Evolutionary conservation across 2,888 invertebrate species (phyloP), one percentile per base, ranked within the genome.

Genomic region (Melipona beecheii): DNA sequence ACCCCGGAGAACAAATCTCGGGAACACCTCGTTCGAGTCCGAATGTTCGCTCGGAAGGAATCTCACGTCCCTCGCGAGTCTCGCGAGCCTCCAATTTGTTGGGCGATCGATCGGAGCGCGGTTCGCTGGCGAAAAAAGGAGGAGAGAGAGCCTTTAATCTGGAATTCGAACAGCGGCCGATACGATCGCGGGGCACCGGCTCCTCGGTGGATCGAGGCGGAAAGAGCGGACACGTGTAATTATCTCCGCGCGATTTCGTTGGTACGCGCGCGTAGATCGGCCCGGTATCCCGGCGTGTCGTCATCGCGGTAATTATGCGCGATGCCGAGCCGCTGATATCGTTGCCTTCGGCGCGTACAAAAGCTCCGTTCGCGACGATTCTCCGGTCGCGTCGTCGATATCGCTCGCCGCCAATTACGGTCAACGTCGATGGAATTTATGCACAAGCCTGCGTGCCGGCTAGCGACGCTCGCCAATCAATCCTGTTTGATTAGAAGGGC

Each of bases 361-460:
- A 80, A 83, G 74, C 64, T 56, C 36, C n/a, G 36, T 58, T 43
- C 69, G 56, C 68, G 50, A n/a, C n/a, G n/a, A 36, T 90, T 84
- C 86, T 75, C 68, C 13, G 36, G 21, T 5, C 4, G 70, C 70
- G 72, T 78, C 81, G 31, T 78, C 78, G 78, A 66, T 84, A 82
- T 81, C 83, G 78, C 65, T 80, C 83, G 78, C n/a, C 80, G 86
- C 91, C 90, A 90, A 91, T 91, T 90, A 91, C 86, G 78, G 50
- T 75, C 65, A 78, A 79, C 83, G 36, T 78, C 66, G 79, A 69
- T 70, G 66, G 76, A 89, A 90, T 91, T 88, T 89, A 91, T 89
- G 81, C 88, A 56, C 71, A 52, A 73, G 58, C 65, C 83, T 78
- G 75, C 85, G 52, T 78, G 52, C 72, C n/a, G 58, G 19, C 65